phyloP scores from a whole-genome alignment of 2,113 vertebrate species.

The Amphiprion ocellaris region DNA sequence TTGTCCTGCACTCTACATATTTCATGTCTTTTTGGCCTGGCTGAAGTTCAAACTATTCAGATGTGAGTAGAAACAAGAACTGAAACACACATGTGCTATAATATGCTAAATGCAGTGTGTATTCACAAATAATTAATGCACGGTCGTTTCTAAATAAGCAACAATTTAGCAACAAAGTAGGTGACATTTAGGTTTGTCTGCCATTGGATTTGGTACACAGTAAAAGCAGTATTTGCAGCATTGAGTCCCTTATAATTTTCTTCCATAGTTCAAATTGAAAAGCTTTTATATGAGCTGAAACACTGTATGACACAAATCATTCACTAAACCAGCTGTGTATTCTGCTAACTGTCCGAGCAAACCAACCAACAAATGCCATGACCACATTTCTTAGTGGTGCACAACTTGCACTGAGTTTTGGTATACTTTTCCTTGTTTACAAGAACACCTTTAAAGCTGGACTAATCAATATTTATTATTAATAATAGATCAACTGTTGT shows the following conservation, averaged over 20 bases:
- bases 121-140: neutral
- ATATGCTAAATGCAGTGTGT: conserved; percentile 8
- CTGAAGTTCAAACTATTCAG: no score
- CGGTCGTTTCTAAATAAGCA: no score
- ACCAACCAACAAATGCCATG: neutral
- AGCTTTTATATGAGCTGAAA: no score
- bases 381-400: neutral
- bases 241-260: no score
- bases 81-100: neutral
- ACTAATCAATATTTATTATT: neutral
- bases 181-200: no score
- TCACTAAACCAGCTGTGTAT: neutral
- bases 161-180: no score
- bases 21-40: conserved; percentile 14
- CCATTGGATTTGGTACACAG: no score
- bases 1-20: conserved; percentile 23
- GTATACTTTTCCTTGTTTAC: no score
- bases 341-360: neutral
- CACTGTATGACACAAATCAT: neutral
- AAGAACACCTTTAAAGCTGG: neutral
- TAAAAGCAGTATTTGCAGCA: no score
- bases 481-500: neutral
- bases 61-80: no score
- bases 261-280: no score
- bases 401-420: no score